These are phyloP conservation scores for Hymenopus coronatus DNA, from an alignment of 2,888 invertebrate genomes.

Conservation along the genomic window DNA sequence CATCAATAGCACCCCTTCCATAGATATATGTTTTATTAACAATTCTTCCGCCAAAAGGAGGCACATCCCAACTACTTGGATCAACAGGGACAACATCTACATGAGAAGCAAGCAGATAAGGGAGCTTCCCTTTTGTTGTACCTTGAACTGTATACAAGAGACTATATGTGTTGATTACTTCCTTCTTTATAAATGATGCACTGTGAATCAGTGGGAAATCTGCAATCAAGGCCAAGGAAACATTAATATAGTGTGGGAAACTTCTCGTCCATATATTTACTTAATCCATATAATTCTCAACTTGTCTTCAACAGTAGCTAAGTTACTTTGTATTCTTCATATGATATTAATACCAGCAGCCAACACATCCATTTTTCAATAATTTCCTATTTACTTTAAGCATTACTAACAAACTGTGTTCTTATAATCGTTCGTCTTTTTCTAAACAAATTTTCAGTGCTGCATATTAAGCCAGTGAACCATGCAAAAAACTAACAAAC, in stretches of 20 bases:
- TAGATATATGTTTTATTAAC: conserved; percentile 45
- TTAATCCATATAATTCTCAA: not conserved
- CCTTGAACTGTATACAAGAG: conserved; percentile 48
- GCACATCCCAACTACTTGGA: conserved; percentile 40
- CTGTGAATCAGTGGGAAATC: conserved; percentile 42
- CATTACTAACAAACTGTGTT: not conserved
- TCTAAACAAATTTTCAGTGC: not conserved
- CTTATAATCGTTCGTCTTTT: not conserved
- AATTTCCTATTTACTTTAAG: not conserved
- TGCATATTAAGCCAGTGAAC: not conserved
- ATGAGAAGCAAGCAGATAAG: conserved; percentile 51
- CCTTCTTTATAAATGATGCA: conserved; percentile 39
- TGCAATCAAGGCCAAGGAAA: conserved; percentile 30
- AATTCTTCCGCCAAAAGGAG: conserved; percentile 48
- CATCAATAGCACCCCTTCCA: conserved; percentile 52
- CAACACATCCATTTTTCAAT: not conserved
- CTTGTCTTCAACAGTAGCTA: not conserved
- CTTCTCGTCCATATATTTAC: not conserved
- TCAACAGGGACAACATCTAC: conserved; percentile 52
- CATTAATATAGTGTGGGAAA: not conserved
- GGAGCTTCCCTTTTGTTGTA: conserved; percentile 40
- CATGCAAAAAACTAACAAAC: not conserved
- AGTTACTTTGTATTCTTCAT: not conserved
- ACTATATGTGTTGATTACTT: conserved; percentile 45
- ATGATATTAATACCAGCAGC: not conserved